Evolutionary conservation across 2,797 vertebrate species (phyloP), one percentile per base, ranked within the genome.

Genomic region (Rhadinocentrus ornatus): DNA sequence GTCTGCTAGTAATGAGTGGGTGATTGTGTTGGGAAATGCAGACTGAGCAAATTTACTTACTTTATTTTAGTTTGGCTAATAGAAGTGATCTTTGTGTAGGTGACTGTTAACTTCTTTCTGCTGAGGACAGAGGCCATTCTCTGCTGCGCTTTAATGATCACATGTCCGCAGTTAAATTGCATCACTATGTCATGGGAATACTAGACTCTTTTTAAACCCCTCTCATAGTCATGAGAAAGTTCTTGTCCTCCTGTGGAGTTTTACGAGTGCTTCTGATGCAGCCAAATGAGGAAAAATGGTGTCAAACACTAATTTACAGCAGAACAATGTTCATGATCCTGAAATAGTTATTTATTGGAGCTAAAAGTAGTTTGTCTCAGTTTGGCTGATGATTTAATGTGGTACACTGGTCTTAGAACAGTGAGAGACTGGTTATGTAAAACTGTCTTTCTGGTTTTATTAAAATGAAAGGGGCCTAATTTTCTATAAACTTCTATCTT

Each of bases 201-300:
- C 22, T 7, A 39, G 54, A 65, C 63, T 32, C 48, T 29, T 66
- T 44, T 29, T 66, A 52, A 53, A 75, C 60, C 35, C 61, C 46
- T 75, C 48, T 63, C 68, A 75, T 62, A 54, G 27, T 52, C 59
- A 62, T 74, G 81, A 65, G 60, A 66, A 88, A 79, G 71, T 81
- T 63, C 24, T 70, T 78, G 62, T 75, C 56, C 41, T 56, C 53
- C 32, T 70, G 66, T 50, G 39, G 46, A 75, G 62, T 65, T 52
- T 22, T 57, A 0, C 20, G 15, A 2, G 27, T 32, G 31, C 35
- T 41, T 58, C 62, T 71, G 52, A 72, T 64, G 4, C 18, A 35
- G 50, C 44, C 52, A 24, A 46, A 34, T 6, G 3, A 26, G 27
- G 26, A 66, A 20, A 60, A 46, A 5, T 31, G 20, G 1, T 1